Evolutionary conservation across 2,888 invertebrate genomes (phyloP).

Genomic region (Branchinecta sandiegonensis): DNA sequence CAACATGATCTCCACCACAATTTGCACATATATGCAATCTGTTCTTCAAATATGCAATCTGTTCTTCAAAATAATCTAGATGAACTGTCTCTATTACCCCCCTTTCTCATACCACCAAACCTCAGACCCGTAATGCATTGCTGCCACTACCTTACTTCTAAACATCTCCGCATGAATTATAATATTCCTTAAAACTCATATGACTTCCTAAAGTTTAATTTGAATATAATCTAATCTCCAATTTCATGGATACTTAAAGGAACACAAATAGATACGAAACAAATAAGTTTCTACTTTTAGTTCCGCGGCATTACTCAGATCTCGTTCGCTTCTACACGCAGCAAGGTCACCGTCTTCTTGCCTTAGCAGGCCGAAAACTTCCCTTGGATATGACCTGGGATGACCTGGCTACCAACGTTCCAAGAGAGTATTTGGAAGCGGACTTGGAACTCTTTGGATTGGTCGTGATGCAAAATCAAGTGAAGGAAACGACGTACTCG

Average conservation of each 20-base stretch:
- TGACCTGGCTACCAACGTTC: constrained; percentile 40
- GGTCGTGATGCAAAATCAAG: constrained; percentile 67
- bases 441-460: constrained; percentile 56
- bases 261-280: too few relatives aligned
- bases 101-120: constrained; percentile 10
- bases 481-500: constrained; percentile 61
- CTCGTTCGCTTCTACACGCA: constrained; percentile 57
- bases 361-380: constrained; percentile 50
- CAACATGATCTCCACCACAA: too few relatives aligned
- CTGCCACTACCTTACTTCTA: too few relatives aligned
- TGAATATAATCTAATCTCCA: too few relatives aligned
- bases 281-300: constrained; percentile 29
- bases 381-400: constrained; percentile 44
- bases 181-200: too few relatives aligned
- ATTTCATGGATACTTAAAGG: too few relatives aligned
- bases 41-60: too few relatives aligned
- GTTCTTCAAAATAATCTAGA: too few relatives aligned
- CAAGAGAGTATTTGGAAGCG: constrained; percentile 42
- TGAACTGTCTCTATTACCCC: background rate
- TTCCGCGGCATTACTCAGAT: constrained; percentile 49
- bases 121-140: background rate
- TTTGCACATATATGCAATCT: too few relatives aligned
- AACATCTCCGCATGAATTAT: too few relatives aligned
- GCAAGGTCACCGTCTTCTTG: constrained; percentile 69
- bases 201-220: too few relatives aligned